phyloP scores from a whole-genome alignment of 2,113 vertebrate species.

The Sitta europaea region DNA sequence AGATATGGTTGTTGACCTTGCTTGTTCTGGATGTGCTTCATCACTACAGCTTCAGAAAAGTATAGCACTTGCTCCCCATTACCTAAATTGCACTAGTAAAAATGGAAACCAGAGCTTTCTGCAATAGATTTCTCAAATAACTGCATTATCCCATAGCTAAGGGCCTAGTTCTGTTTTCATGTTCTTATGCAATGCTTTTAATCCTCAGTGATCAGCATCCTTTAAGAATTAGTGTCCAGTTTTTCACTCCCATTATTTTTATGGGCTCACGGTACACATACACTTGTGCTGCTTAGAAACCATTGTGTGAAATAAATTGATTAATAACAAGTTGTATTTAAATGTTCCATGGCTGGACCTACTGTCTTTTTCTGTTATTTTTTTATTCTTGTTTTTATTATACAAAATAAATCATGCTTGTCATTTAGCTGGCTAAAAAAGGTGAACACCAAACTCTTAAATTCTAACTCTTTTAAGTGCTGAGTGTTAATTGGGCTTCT shows the following conservation, averaged over 20 bases:
- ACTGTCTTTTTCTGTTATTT: neutral
- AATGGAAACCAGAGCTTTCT: neutral
- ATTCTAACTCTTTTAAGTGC: neutral
- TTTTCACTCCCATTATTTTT: neutral
- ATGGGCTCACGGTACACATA: neutral
- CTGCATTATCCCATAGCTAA: neutral
- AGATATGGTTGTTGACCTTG: constrained; percentile 26
- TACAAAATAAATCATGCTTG: neutral
- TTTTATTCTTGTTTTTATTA: neutral
- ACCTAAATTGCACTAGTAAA: neutral
- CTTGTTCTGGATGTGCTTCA: neutral
- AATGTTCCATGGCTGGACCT: neutral
- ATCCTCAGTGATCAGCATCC: neutral
- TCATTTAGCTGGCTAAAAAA: neutral
- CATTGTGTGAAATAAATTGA: neutral
- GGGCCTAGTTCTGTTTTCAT: neutral
- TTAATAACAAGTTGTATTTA: neutral
- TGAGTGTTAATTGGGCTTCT: constrained; percentile 25
- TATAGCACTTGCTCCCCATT: neutral
- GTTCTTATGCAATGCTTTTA: constrained; percentile 42
- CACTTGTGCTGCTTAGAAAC: neutral
- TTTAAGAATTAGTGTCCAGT: constrained; percentile 16
- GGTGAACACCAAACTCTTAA: neutral
- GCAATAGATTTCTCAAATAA: neutral
- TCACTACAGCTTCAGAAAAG: neutral